Conservation (phyloP, 2,888 invertebrate species). For the Capitulum mitella region DNA sequence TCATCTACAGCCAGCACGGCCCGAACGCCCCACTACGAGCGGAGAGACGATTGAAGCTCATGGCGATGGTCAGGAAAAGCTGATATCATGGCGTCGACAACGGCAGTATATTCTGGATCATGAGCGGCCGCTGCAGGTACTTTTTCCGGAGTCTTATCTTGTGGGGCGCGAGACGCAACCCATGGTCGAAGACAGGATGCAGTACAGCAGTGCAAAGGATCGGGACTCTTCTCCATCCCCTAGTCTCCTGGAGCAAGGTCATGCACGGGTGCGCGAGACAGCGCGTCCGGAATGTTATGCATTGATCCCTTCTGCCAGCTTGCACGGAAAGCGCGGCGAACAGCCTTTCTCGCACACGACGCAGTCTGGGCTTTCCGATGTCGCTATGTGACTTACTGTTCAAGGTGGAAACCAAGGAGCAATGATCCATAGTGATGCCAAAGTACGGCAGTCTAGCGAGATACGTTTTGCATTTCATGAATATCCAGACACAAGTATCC, state of each 20-base stretch:
- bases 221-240: background rate
- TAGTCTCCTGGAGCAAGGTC: background rate
- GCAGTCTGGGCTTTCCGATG: too few relatives aligned
- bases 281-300: background rate
- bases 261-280: background rate
- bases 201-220: background rate
- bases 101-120: background rate
- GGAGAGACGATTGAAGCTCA: background rate
- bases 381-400: too few relatives aligned
- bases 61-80: background rate
- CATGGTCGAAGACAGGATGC: background rate
- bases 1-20: conserved; percentile 29
- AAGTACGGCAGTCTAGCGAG: too few relatives aligned
- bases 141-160: background rate
- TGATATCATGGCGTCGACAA: background rate
- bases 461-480: too few relatives aligned
- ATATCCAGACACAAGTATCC: too few relatives aligned
- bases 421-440: too few relatives aligned
- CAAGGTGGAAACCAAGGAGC: too few relatives aligned
- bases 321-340: background rate
- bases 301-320: background rate
- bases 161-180: background rate
- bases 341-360: background rate
- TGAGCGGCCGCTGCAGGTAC: background rate
- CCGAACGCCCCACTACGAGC: background rate